Base-by-base conservation (phyloP, 2,113 vertebrate genomes). In the Oenanthe oenanthe region DNA sequence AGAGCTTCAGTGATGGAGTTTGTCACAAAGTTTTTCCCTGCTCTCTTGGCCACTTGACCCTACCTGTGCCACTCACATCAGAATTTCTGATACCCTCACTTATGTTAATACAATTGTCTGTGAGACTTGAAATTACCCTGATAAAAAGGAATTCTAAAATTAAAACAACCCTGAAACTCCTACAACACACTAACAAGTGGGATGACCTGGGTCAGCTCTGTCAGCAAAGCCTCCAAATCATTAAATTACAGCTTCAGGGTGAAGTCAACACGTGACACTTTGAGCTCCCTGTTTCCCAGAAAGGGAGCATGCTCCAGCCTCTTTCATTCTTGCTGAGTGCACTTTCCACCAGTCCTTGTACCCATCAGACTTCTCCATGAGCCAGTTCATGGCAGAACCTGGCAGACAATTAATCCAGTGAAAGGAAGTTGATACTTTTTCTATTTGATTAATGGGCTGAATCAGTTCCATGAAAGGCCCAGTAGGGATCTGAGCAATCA, bases 141-240 rank as follows among this genome's bases (percentile, higher is more conserved):
- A 48, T 25, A 45, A 63, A 78, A 86, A 45, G 4, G 11, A 42
- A 53, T 24, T 66, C 47, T 57, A 65, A 63, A 81, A 68, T 31
- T 65, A 63, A 51, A 57, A 40, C 15, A 56, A 56, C 9, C 14
- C 21, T 62, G 66, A 53, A 94, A 79, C 6, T 86, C 38, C 56
- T 19, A n/a, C 2, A 14, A 20, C 32, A 45, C 9, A 10, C 12
- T 36, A 61, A 71, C 12, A 36, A 57, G 47, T 0, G 0, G 47
- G n/a, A 62, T 66, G 61, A 51, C 43, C 32, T 25, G 13, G 21
- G 47, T 75, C 61, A 86, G 31, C 28, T 79, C 75, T 48, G 28
- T n/a, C 79, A 71, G 32, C 53, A 63, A 71, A 86, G 67, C 18
- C 43, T 83, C 67, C 9, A 4, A 7, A 36, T 75, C 19, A 18